Conservation (phyloP, 1,140 invertebrate species). For the Lepidurus packardi region DNA sequence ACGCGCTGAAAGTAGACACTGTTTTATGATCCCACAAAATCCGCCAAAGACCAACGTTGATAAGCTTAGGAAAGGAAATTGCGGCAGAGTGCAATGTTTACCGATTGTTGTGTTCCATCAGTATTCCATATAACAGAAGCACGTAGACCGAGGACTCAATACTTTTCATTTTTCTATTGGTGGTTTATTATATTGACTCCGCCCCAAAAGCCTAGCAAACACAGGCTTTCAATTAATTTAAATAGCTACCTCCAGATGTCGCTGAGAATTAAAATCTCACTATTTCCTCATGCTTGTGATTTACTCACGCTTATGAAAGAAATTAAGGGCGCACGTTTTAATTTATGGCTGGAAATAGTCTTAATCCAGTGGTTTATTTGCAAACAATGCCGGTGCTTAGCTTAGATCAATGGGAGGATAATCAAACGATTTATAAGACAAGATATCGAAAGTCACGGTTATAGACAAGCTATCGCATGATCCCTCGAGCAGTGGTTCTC, state of each 20-base stretch:
- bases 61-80: background rate
- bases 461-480: background rate
- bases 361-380: background rate
- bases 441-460: constrained; percentile 1
- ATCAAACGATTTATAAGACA: background rate
- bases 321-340: background rate
- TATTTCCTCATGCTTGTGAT: background rate
- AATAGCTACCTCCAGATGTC: background rate
- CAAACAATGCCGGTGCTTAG: background rate
- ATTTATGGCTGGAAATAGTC: background rate
- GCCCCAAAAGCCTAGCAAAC: background rate
- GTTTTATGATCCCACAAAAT: background rate
- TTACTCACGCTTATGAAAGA: background rate
- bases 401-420: background rate
- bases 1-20: background rate
- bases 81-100: background rate
- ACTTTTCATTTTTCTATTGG: background rate
- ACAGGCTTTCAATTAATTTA: background rate
- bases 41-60: background rate
- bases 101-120: background rate
- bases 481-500: no score
- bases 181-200: background rate
- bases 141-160: background rate
- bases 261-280: background rate
- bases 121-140: background rate